Evolutionary conservation across 2,888 invertebrate genomes (phyloP), one percentile per base, ranked within the genome.

Genomic region (Sphaerophoria taeniata): DNA sequence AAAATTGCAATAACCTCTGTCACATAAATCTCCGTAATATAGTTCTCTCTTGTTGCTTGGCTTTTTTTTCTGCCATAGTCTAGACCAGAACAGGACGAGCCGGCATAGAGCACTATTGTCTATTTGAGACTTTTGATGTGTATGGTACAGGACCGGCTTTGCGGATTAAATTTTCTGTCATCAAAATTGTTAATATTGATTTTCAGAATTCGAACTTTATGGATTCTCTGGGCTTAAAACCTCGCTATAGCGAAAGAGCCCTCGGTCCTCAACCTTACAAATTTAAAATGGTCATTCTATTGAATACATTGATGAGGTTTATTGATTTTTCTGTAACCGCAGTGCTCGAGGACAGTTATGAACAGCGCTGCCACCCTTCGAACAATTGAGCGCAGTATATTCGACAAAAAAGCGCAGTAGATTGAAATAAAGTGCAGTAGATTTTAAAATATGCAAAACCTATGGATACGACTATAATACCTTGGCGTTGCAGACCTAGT

Each of bases 1-100:
- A 84, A 79, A 80, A 84, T 80, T 69, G 75, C 80, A 79, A 75
- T 84, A 80, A 84, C 84, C 56, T 76, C 67, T 63, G 80, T 84
- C 80, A 69, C 80, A 84, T 84, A 80, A 84, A 84, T 80, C 84
- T 76, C 70, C 60, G 83, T 51, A 61, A 61, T 65, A 58, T 53
- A 34, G 49, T 39, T 39, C 39, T 60, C 56, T 60, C 70, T 51
- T 71, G 74, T 43, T 74, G 24, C 34, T 60, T 69, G 31, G 39
- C 34, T 71, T 49, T 55, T 14, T 47, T 11, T 24, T n/a, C 34
- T 14, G 14, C n/a, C n/a, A n/a, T 31, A 51, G 49, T 39, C 67
- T 53, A 53, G 67, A 39, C 53, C 49, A 45, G 36, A 39, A 39
- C 43, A 34, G 31, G 24, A 63, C 16, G 65, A 71, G 2, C 24